Conservation (phyloP, 2,888 invertebrate species). For the Drosophila meridionalis region DNA sequence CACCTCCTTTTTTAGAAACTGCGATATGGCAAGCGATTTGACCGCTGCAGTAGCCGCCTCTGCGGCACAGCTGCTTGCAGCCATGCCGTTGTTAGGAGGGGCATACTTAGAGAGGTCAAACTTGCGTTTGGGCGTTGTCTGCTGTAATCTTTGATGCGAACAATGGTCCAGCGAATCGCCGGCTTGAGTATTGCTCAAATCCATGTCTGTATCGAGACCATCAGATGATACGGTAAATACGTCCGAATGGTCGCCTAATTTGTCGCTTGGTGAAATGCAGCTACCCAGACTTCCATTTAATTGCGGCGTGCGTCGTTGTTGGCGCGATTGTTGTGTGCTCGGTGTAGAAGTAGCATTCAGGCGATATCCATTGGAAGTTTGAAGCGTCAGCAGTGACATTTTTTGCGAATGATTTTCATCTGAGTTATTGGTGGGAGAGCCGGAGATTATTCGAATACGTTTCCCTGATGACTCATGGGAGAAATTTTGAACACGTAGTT, state of each 20-base stretch:
- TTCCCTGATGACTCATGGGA: slow-evolving; percentile 36
- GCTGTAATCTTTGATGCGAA: slow-evolving; percentile 52
- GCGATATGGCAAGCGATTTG: slow-evolving; percentile 82
- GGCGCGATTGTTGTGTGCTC: slow-evolving; percentile 52
- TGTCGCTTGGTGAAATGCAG: slow-evolving; percentile 84
- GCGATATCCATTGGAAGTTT: slow-evolving; percentile 51
- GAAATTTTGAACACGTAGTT: background rate
- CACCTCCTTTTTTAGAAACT: slow-evolving; percentile 83
- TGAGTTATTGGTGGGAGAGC: slow-evolving; percentile 9
- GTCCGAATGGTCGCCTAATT: slow-evolving; percentile 84
- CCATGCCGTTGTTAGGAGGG: slow-evolving; percentile 70
- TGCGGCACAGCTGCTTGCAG: slow-evolving; percentile 74
- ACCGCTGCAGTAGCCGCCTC: slow-evolving; percentile 82
- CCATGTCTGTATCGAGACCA: slow-evolving; percentile 84
- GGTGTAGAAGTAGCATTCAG: slow-evolving; percentile 69
- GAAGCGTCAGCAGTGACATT: slow-evolving; percentile 49
- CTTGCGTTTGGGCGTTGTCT: slow-evolving; percentile 76
- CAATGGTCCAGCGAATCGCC: slow-evolving; percentile 70
- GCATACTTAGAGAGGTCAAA: slow-evolving; percentile 82
- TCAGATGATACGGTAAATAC: slow-evolving; percentile 85
- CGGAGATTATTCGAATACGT: slow-evolving; percentile 30
- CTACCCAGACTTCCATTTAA: slow-evolving; percentile 83
- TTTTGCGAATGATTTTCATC: slow-evolving; percentile 47
- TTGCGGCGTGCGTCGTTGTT: slow-evolving; percentile 67
- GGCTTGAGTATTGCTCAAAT: slow-evolving; percentile 82